Conservation (phyloP, 92 coral and sea anemone species). For the Porites evermanni region DNA sequence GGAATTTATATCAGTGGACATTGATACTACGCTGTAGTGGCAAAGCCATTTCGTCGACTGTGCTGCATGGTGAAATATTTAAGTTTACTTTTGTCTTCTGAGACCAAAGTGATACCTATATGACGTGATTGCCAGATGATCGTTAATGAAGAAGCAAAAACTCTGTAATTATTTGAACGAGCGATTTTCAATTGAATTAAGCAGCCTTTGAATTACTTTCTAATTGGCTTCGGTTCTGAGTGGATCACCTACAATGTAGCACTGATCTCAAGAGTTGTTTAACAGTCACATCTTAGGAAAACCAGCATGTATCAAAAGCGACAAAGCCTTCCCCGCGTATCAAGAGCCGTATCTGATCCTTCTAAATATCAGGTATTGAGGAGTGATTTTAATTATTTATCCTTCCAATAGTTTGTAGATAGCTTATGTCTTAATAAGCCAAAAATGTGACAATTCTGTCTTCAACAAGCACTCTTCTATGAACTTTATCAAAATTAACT, state of each 20-base stretch:
- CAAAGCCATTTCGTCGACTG: neutral
- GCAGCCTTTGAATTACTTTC: conserved; percentile 23
- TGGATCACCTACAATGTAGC: conserved; percentile 7
- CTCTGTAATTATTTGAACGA: neutral
- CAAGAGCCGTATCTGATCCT: conserved; percentile 14
- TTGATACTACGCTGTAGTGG: neutral
- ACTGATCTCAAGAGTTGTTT: neutral
- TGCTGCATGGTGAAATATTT: too few species aligned
- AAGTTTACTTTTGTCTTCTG: too few species aligned
- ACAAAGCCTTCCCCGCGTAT: conserved; percentile 18
- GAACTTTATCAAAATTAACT: too few species aligned
- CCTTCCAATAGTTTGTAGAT: neutral
- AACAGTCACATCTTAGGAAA: neutral
- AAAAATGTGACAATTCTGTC: neutral
- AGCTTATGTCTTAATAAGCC: conserved; percentile 8
- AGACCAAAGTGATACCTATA: too few species aligned
- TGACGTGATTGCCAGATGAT: too few species aligned
- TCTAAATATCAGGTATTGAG: conserved; percentile 16
- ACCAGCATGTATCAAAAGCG: conserved; percentile 17
- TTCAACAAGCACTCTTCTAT: neutral
- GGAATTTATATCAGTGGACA: neutral
- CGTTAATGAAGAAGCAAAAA: neutral
- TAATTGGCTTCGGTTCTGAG: conserved; percentile 11
- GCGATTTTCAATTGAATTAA: conserved; percentile 23
- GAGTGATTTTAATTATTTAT: neutral